Evolutionary conservation across 2,888 invertebrate genomes (phyloP), one percentile per base, ranked within the genome.

Genomic region (Eledona agricola): DNA sequence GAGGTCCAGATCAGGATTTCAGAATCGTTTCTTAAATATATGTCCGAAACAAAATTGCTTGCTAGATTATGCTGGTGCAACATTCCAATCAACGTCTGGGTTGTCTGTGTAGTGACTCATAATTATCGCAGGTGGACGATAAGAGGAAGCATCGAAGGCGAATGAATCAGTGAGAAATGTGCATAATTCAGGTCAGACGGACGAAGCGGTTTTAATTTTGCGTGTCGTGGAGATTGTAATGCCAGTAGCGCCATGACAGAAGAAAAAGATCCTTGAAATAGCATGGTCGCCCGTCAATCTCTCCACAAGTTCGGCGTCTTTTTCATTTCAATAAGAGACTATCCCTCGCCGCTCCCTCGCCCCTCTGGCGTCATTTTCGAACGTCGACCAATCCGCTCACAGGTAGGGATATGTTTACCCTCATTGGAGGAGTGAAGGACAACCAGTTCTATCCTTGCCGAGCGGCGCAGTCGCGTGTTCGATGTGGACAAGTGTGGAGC

Each of bases 371-470:
- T 65, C 68, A 67, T 70, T 69, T 70, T 70, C 66, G 57, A 61
- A 57, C 55, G 56, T 35, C 65, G 62, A 64, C 74, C 74, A 74
- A 74, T 74, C 64, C 63, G 58, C 51, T 43, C 12, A 16, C 55
- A 55, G 68, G 72, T 65, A 67, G 73, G 74, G 72, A 59, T 57
- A 58, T 50, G 50, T 45, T 56, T 42, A 55, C 55, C 59, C 57
- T 59, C 60, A 73, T 74, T 74, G 73, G 74, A 50, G 58, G 56
- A 19, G 34, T 65, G 72, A 73, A 74, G 73, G 73, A 71, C 73
- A 64, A 71, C 73, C 72, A 68, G 64, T 66, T 60, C 59, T 61
- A 56, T 57, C 56, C 52, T 52, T 55, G 50, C 59, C 20, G 17
- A 11, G 35, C 46, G 38, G 69, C 70, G 64, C 66, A 69, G 69